Percentiles rank a stretch among this genome's conserved stretches.
These are phyloP conservation scores for Drosophila mulleri DNA, from an alignment of 2,888 invertebrate genomes.

Conservation along the genomic window DNA sequence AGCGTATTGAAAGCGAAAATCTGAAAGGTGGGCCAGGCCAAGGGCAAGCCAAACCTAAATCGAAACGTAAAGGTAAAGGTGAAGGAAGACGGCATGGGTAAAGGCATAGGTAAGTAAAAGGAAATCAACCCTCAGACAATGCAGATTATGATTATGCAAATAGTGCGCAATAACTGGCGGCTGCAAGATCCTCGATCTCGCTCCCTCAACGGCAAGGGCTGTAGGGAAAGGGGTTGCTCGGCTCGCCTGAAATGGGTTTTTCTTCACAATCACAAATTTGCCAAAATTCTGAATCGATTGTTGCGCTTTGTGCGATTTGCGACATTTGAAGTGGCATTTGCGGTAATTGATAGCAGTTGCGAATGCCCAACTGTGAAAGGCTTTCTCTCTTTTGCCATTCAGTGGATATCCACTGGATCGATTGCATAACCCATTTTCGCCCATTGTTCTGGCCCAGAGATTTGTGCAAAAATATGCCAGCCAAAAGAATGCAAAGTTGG, in stretches of 20 bases:
- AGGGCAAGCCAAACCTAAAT: constrained; percentile 6
- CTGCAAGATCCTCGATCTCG: constrained; percentile 42
- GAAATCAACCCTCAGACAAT: constrained; percentile 59
- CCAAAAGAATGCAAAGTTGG: constrained; percentile 61
- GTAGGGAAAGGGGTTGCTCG: constrained; percentile 6
- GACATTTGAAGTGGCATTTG: constrained; percentile 77
- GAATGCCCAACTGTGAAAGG: constrained; percentile 21
- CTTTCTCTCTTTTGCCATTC: background rate
- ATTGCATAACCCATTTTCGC: constrained; percentile 9
- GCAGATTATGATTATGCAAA: constrained; percentile 73
- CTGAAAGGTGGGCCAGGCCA: constrained; percentile 27
- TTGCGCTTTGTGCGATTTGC: constrained; percentile 66
- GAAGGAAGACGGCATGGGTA: background rate
- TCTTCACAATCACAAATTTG: constrained; percentile 61
- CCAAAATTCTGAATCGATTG: constrained; percentile 72
- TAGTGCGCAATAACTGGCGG: constrained; percentile 35
- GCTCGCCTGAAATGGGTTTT: constrained; percentile 11
- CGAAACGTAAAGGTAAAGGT: background rate
- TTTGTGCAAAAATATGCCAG: constrained; percentile 63
- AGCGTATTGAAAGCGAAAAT: constrained; percentile 67
- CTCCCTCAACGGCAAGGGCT: background rate
- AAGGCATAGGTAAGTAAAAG: constrained; percentile 6
- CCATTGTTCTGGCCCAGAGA: constrained; percentile 34
- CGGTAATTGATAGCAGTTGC: constrained; percentile 71
- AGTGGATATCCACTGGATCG: background rate